Base-by-base conservation (phyloP, 2,888 invertebrate species). In the Leptarthrus brevirostris region DNA sequence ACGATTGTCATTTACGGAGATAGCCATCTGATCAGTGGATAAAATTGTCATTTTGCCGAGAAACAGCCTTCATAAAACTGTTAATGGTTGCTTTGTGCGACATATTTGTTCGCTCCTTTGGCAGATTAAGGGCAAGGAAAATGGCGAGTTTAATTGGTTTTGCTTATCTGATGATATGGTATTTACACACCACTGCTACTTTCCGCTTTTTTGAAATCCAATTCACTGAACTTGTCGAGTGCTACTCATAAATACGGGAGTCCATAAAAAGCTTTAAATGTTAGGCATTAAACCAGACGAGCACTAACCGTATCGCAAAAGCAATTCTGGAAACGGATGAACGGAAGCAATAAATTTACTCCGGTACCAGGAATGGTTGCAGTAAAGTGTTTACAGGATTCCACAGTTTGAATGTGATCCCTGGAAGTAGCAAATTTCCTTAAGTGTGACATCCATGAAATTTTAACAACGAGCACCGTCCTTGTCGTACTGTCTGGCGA, bases 371-470 rank as follows among this genome's bases (percentile, higher is more conserved):
- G 44, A 69, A 20, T 52, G 69, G 69, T 69, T 52, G 69, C 69
- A 26, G 52, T 69, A 69, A 69, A 69, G 69, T 69, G 69, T 52
- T 69, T 69, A 69, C 69, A 69, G 52, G 52, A 69, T 16, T 69
- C 69, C 20, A 36, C 34, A 47, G 69, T 69, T 69, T 69, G 52
- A 52, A 69, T 69, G 69, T 69, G 69, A 69, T 69, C 52, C 52
- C 69, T 69, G 69, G 69, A 69, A 69, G 69, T 69, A 69, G 69
- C 69, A 69, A 69, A 69, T 69, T 69, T 69, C 69, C 69, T 69
- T 69, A 69, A 69, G 69, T 69, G 69, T 69, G 69, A 69, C 69
- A 69, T 34, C 69, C 69, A 69, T 69, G 69, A 69, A 69, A 69
- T 69, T 69, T 69, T 69, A 69, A 69, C 69, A 69, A 69, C 69